Evolutionary conservation across 2,888 invertebrate species (phyloP), one percentile per base, ranked within the genome.

Genomic region (Altica lythri): DNA sequence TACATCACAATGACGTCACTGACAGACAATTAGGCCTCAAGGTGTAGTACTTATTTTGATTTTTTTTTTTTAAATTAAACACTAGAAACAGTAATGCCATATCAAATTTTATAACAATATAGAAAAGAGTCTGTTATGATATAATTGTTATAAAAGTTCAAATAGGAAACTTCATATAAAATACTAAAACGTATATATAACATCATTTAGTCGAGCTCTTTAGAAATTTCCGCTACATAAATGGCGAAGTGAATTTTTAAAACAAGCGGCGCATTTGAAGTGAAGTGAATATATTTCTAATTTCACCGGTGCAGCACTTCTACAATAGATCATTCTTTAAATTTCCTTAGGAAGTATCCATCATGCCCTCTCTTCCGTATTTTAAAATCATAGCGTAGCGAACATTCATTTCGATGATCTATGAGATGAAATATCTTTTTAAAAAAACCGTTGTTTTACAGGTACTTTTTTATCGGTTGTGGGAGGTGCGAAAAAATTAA

Each of bases 281-380:
- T 29, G 29, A 38, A 38, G 38, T 48, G 48, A 48, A 38, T 38
- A 38, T 29, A 38, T 48, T 48, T 38, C 48, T 48, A 48, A 48
- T 48, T 48, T 48, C 13, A 37, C 38, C 18, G 27, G 27, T 38
- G 38, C 48, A 48, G 18, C 47, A 47, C 35, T 29, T 47, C 17
- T 16, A 48, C 30, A 17, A 48, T 48, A 48, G 37, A 48, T 48
- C 48, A 48, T 48, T 29, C 48, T 48, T 48, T 48, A 48, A 48
- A 48, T 48, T 48, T 48, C 48, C 48, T 48, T 29, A 35, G 48
- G 38, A 38, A 48, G 48, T 48, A 48, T 48, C 48, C 48, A 37
- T 48, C 48, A 48, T 37, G 22, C 25, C 38, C 38, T 48, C 40
- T 38, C 16, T 29, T 48, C 38, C 48, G 48, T 38, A 48, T 29